phyloP scores from a whole-genome alignment of 2,113 vertebrate species.

The Chascanopsetta lugubris region DNA sequence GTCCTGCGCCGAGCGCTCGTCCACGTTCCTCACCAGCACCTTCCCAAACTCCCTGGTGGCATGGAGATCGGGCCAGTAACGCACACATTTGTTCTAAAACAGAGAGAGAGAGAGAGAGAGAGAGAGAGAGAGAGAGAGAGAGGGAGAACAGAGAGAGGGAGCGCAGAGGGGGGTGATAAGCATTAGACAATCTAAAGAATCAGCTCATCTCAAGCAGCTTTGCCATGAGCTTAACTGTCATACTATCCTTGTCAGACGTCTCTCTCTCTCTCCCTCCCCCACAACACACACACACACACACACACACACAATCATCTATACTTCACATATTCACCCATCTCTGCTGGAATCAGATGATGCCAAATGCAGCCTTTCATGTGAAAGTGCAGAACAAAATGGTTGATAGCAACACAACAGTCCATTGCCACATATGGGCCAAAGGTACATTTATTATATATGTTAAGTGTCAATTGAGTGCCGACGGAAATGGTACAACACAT shows the following conservation, averaged over 20 bases:
- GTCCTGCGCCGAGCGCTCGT: constrained; percentile 82
- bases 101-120: not conserved
- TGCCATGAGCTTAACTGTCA: constrained; percentile 71
- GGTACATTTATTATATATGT: no score
- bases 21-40: constrained; percentile 78
- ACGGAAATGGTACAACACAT: no score
- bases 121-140: not conserved
- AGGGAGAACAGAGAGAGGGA: not conserved
- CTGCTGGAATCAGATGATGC: constrained; percentile 22
- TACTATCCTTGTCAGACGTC: constrained; percentile 52
- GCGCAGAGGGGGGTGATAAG: constrained; percentile 9
- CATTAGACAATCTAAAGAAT: constrained; percentile 55
- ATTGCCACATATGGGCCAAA: not conserved
- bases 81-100: constrained; percentile 89
- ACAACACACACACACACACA: constrained; percentile 17
- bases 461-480: no score
- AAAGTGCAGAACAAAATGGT: constrained; percentile 15
- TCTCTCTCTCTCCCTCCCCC: constrained; percentile 15
- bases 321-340: not conserved
- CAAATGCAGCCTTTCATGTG: constrained; percentile 2
- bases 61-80: constrained; percentile 85
- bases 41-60: constrained; percentile 79
- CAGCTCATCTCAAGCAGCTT: constrained; percentile 65
- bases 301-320: constrained; percentile 14
- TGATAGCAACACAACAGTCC: not conserved